Conservation (phyloP, 2,888 invertebrate genomes). For the Campoplex capitator region DNA sequence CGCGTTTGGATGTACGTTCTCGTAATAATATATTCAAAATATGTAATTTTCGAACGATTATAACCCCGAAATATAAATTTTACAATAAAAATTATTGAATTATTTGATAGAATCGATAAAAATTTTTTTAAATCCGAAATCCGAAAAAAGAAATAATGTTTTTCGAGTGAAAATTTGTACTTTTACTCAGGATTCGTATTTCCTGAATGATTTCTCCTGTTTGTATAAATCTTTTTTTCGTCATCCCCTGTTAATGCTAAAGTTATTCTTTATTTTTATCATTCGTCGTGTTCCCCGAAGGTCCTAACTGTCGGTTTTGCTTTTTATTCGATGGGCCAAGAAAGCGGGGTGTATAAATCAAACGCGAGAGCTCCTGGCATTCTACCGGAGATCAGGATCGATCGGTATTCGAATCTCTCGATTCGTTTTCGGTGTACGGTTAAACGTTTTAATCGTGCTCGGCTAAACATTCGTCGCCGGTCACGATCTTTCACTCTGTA, state of each 20-base stretch:
- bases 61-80: background rate
- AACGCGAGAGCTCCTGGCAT: slow-evolving; percentile 75
- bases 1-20: background rate
- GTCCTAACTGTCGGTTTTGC: slow-evolving; percentile 36
- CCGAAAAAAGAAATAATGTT: background rate
- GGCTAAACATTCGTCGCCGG: slow-evolving; percentile 74
- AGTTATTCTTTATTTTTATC: slow-evolving; percentile 26
- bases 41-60: background rate
- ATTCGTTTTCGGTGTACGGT: slow-evolving; percentile 74
- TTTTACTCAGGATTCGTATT: slow-evolving; percentile 1
- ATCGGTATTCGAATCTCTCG: slow-evolving; percentile 78
- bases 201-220: slow-evolving; percentile 6
- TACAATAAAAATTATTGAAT: background rate
- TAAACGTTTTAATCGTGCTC: slow-evolving; percentile 79
- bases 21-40: slow-evolving; percentile 7
- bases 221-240: slow-evolving; percentile 6
- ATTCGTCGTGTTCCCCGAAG: slow-evolving; percentile 15
- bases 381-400: slow-evolving; percentile 76
- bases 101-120: no score
- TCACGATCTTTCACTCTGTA: slow-evolving; percentile 55
- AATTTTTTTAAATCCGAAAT: no score
- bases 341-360: slow-evolving; percentile 76
- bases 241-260: slow-evolving; percentile 37
- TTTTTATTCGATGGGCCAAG: slow-evolving; percentile 50
- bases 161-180: background rate